Conservation (phyloP, 2,113 vertebrate genomes). For the Hystrix cristata region DNA sequence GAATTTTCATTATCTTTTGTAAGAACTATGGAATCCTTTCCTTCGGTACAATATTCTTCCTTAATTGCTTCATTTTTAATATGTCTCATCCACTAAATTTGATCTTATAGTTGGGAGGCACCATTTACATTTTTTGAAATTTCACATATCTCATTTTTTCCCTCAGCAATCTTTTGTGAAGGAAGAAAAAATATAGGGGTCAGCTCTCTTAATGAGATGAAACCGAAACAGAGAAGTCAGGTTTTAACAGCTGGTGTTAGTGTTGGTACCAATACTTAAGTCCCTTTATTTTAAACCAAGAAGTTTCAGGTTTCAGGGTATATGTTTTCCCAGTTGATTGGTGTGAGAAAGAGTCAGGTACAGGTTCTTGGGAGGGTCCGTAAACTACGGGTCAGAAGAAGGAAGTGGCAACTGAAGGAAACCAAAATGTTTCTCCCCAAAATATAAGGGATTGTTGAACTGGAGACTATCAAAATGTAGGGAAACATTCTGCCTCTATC, state of each 20-base stretch:
- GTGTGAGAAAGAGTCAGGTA: background rate
- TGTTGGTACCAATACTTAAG: background rate
- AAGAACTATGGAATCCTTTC: background rate
- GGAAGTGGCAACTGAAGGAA: background rate
- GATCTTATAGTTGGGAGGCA: background rate
- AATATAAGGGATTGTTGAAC: background rate
- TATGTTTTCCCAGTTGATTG: background rate
- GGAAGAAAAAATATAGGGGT: background rate
- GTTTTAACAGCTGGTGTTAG: background rate
- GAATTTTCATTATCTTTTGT: constrained; percentile 14
- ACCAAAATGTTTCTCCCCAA: background rate
- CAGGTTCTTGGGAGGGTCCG: background rate
- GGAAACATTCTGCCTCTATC: background rate
- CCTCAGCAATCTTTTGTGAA: background rate
- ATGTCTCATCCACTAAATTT: background rate
- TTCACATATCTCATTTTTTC: constrained; percentile 14
- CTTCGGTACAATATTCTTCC: background rate
- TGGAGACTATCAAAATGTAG: background rate
- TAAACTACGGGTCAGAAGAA: background rate
- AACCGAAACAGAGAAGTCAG: background rate
- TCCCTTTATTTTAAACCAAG: background rate
- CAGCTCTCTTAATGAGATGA: background rate
- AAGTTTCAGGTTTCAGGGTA: background rate
- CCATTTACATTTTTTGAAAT: background rate
- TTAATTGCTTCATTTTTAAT: constrained; percentile 11